Base-by-base conservation (phyloP, 2,888 invertebrate genomes). In the Unio pictorum region DNA sequence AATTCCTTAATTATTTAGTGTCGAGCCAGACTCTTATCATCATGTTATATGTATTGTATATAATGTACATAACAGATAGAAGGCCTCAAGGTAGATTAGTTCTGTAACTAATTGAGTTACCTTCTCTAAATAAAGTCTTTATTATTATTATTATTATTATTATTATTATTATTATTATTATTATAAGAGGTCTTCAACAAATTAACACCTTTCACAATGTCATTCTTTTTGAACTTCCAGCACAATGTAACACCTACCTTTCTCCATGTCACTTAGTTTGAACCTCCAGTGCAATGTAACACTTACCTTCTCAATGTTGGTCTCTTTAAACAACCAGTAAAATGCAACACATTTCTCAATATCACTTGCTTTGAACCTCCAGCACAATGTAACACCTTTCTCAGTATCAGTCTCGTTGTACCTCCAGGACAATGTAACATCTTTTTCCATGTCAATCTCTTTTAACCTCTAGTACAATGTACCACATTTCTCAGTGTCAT, bases 381-480 rank as follows among this genome's bases (percentile, higher is more conserved):
- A 2, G 75, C 67, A 78, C 90, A 90, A 67, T 90, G 30, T 7
- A 34, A 34, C 30, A 30, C 87, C 83, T 80, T 72, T 75, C 85
- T 79, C 59, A 81, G 67, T 54, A 83, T 83, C 30, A 87, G 76
- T 68, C 87, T 71, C 69, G 86, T 88, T 28, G 84, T 78, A 55
- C 82, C 75, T 7, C 88, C 84, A 2, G 75, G 66, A 78, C 90
- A 90, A 68, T 90, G 23, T 20, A 4, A 18, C 1, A 59, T 61
- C 83, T 81, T 72, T 75, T 84, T 79, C 59, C 81, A 67, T 45
- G 82, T 83, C 30, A 87, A 76, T 68, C 87, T 71, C 70, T 86
- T 88, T 28, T 84, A 79, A 55, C 82, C 75, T 7, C 88, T 84
- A 3, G 74, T 68, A 78, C 90, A 90, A 67, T 90, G 30, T 30